Percentiles rank a stretch among this genome's conserved stretches.
These are phyloP conservation scores for Cataglyphis rosenhaueri DNA, from an alignment of 2,888 invertebrate genomes.

Conservation along the genomic window DNA sequence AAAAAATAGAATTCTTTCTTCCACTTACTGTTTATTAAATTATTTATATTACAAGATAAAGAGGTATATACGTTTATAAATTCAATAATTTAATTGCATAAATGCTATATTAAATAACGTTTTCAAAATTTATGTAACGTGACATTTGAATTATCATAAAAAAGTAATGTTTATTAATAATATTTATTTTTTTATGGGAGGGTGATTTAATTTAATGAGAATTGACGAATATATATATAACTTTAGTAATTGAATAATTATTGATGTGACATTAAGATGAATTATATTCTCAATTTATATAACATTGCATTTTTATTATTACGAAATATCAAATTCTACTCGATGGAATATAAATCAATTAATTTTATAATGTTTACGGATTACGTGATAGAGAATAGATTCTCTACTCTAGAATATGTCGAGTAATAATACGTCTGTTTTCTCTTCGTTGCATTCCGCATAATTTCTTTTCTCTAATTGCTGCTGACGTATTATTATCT, in stretches of 20 bases:
- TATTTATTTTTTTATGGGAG: background rate
- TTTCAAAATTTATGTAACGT: background rate
- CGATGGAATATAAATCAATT: background rate
- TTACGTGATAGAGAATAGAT: background rate
- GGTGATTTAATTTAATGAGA: background rate
- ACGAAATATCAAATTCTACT: background rate
- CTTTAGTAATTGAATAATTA: slow-evolving; percentile 9
- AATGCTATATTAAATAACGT: background rate
- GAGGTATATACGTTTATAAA: background rate
- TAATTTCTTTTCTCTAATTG: background rate
- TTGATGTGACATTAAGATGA: background rate
- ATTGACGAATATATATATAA: background rate
- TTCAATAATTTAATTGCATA: background rate
- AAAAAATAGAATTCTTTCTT: background rate
- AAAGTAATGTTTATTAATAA: background rate
- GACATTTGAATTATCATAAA: background rate
- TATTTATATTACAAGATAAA: background rate
- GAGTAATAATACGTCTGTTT: background rate
- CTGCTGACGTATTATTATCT: background rate
- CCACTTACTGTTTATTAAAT: background rate
- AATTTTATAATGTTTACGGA: background rate
- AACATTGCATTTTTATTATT: background rate
- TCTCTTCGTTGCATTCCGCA: background rate
- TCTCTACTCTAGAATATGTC: background rate
- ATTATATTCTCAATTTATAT: background rate